A percentile compares a stretch with the other conserved stretches of the same genome.
phyloP scores from a whole-genome alignment of 1,140 invertebrate species.

The Aphis gossypii region DNA sequence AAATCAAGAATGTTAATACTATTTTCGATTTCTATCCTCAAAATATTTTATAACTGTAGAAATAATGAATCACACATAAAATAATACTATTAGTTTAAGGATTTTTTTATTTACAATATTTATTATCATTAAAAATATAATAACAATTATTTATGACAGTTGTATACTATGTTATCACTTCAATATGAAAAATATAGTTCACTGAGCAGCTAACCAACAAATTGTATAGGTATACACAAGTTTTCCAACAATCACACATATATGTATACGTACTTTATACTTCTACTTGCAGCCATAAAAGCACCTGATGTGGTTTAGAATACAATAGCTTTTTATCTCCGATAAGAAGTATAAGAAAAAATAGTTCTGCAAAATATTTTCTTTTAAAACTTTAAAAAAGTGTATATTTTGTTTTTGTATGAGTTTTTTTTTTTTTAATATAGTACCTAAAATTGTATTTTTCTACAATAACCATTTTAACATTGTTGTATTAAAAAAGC shows the following conservation, averaged over 20 bases:
- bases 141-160: not conserved
- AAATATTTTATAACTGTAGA: not conserved
- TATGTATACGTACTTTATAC: not conserved
- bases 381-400: slow-evolving; percentile 7
- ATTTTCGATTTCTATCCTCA: not conserved
- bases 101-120: not conserved
- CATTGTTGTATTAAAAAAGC: slow-evolving; percentile 1
- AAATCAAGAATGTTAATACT: not conserved
- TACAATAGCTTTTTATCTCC: slow-evolving; percentile 46
- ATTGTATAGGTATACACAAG: not conserved
- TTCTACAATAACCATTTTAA: not conserved
- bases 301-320: slow-evolving; percentile 27
- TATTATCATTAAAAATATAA: not conserved
- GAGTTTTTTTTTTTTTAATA: not conserved
- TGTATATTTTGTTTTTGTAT: not conserved
- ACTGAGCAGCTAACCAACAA: not conserved
- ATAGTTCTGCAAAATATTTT: slow-evolving; percentile 6
- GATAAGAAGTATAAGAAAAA: slow-evolving; percentile 30
- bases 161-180: not conserved
- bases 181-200: not conserved
- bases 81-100: not conserved
- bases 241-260: not conserved
- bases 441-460: not conserved
- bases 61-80: not conserved
- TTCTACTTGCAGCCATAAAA: not conserved